Evolutionary conservation across 2,888 invertebrate genomes (phyloP), one percentile per base, ranked within the genome.

Genomic region (Andrena bicolor): DNA sequence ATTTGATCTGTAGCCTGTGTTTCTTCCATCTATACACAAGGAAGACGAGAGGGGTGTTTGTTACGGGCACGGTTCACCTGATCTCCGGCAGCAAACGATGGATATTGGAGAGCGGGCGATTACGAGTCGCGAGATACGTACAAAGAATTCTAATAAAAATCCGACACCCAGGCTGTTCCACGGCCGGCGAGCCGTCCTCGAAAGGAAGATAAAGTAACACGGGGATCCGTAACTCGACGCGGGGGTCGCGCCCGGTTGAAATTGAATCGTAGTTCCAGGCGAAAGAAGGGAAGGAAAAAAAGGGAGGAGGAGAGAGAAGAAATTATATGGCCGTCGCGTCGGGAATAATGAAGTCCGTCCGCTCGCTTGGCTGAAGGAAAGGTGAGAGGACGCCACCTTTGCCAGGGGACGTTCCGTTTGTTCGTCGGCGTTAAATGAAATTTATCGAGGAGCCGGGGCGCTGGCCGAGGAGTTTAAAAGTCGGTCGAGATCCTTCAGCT

Each of bases 81-180:
- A 87, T 79, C 69, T 68, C 49, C n/a, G 60, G 71, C 70, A 76
- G 77, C 56, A 16, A 41, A 35, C 72, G 66, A 58, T 51, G 56
- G 71, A 63, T 70, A 70, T 30, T 65, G 61, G 77, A 82, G 68
- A 35, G 48, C 49, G n/a, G 65, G 79, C 82, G 71, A 80, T 86
- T 72, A 61, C 66, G 35, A 49, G 32, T 16, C 51, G 64, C 68
- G 70, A 81, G 78, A 71, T 68, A 70, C 66, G 80, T 78, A 80
- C 58, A 70, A 86, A 87, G 89, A 86, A 87, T 87, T 82, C 87
- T 86, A 86, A 88, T 88, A 88, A 88, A 88, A 89, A 88, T 86
- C 87, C 83, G 89, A 88, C 84, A 85, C 78, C 82, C 72, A 70
- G 49, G 48, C 66, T 51, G 58, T 56, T 60, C 64, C 80, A 41